Conservation (phyloP, 2,113 vertebrate species). For the Aspidoscelis tigris region DNA sequence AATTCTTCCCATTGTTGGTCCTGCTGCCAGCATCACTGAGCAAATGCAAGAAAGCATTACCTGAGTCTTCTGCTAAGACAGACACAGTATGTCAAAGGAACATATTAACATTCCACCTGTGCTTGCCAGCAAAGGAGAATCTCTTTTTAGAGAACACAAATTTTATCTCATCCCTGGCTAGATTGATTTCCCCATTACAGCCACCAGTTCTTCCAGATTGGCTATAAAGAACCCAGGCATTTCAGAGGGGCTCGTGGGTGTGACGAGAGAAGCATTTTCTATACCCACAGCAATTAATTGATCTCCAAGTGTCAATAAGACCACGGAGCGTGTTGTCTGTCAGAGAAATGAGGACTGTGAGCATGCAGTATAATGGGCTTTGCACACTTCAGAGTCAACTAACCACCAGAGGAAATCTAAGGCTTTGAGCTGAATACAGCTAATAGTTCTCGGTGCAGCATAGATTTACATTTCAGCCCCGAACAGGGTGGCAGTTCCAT, state of each 20-base stretch:
- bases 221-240: neutral
- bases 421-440: neutral
- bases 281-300: neutral
- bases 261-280: neutral
- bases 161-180: slow-evolving; percentile 13
- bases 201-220: neutral
- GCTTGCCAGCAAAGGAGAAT: neutral
- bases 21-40: neutral
- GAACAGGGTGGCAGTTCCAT: neutral
- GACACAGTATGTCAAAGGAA: neutral
- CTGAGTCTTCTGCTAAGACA: neutral
- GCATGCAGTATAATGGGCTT: neutral
- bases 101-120: neutral
- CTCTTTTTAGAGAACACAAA: neutral
- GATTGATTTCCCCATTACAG: slow-evolving; percentile 14
- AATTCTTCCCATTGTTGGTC: too few species aligned
- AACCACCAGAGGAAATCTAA: neutral
- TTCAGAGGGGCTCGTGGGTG: neutral
- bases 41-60: neutral
- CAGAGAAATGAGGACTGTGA: neutral
- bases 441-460: neutral
- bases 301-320: neutral
- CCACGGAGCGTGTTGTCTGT: neutral
- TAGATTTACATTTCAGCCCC: neutral
- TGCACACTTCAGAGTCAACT: neutral